Conservation (phyloP, 2,797 vertebrate genomes). For the Artibeus jamaicensis region DNA sequence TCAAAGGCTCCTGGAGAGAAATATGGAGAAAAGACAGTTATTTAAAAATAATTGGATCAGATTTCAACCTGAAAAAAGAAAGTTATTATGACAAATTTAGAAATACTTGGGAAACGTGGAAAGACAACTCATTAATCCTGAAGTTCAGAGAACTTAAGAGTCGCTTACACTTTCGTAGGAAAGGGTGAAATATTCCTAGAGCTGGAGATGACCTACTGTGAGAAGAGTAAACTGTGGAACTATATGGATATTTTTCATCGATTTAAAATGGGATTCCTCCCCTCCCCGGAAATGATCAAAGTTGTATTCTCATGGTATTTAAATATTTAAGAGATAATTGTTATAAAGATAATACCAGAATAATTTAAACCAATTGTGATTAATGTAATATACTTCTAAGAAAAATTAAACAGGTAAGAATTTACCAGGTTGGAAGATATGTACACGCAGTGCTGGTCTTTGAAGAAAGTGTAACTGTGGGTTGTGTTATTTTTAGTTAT, state of each 20-base stretch:
- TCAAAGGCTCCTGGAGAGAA: constrained; percentile 73
- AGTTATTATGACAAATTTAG: constrained; percentile 81
- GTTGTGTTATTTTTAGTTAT: constrained; percentile 8
- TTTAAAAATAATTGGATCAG: not conserved
- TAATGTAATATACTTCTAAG: not conserved
- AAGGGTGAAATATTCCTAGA: constrained; percentile 28
- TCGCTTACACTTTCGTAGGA: constrained; percentile 59
- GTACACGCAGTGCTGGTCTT: not conserved
- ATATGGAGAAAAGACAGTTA: constrained; percentile 56
- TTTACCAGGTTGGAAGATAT: not conserved
- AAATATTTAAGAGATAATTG: constrained; percentile 15
- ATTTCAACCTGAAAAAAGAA: constrained; percentile 68
- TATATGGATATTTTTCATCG: not conserved
- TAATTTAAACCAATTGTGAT: constrained; percentile 12
- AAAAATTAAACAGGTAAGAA: not conserved
- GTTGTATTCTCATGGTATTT: not conserved
- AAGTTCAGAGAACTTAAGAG: constrained; percentile 74
- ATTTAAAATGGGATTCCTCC: not conserved
- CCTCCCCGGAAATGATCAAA: not conserved
- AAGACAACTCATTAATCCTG: constrained; percentile 63
- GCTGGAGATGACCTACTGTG: not conserved
- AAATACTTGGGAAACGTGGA: constrained; percentile 77
- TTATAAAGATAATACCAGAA: not conserved
- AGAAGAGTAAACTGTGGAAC: not conserved
- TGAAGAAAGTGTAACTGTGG: not conserved